phyloP scores from a whole-genome alignment of 2,113 vertebrate species.

The Cryptotis parvus region DNA sequence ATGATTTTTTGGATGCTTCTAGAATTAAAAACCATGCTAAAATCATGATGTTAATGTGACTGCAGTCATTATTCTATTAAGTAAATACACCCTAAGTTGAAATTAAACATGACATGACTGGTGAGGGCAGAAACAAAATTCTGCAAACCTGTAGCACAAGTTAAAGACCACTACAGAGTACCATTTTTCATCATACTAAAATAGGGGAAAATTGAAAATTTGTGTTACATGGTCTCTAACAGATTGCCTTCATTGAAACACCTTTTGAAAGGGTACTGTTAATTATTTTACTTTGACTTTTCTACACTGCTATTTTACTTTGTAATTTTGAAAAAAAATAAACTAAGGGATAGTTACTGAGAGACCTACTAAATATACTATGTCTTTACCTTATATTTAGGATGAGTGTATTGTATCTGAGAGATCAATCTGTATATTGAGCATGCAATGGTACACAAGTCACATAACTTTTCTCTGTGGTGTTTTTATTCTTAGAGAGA shows the following conservation, averaged over 20 bases:
- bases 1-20: no score
- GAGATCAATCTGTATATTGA: not conserved
- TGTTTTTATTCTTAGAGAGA: not conserved
- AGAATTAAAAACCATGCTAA: no score
- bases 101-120: not conserved
- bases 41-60: no score
- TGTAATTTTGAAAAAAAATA: not conserved
- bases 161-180: no score
- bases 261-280: not conserved
- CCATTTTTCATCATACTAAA: not conserved
- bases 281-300: constrained; percentile 17
- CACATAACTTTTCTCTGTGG: not conserved
- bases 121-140: not conserved
- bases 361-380: not conserved
- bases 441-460: not conserved
- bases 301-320: not conserved
- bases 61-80: not conserved
- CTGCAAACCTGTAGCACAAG: no score
- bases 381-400: not conserved
- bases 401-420: not conserved
- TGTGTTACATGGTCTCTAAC: not conserved
- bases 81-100: not conserved
- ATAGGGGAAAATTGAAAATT: not conserved
- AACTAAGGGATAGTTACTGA: no score
- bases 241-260: not conserved